Percentiles rank a stretch among this genome's conserved stretches.
Conservation (phyloP, 2,888 invertebrate genomes). For the Drosophila maculinotata region DNA sequence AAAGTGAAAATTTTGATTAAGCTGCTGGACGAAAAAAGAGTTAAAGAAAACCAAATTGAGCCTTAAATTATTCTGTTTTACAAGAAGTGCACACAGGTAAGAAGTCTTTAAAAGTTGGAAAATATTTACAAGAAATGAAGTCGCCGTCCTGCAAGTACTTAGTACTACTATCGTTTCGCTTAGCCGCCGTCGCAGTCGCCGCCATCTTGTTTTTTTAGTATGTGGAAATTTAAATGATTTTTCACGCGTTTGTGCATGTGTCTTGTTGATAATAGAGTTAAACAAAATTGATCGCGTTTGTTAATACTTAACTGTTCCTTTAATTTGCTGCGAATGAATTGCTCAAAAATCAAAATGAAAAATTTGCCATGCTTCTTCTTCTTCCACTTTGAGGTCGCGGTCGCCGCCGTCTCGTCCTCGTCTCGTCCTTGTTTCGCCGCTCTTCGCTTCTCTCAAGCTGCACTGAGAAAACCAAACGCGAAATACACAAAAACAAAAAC, state of each 20-base stretch:
- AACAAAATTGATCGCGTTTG: conserved; percentile 53
- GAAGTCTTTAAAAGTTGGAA: conserved; percentile 43
- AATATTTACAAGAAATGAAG: conserved; percentile 33
- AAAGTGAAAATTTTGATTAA: conserved; percentile 8
- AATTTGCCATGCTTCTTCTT: conserved; percentile 57
- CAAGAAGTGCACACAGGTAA: conserved; percentile 58
- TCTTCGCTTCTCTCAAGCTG: conserved; percentile 33
- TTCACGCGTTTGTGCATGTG: conserved; percentile 53
- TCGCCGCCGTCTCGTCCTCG: conserved; percentile 50
- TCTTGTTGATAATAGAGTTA: conserved; percentile 22
- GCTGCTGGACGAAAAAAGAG: conserved; percentile 5
- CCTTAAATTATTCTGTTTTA: conserved; percentile 30
- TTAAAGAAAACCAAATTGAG: conserved; percentile 11
- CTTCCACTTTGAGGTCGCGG: conserved; percentile 68
- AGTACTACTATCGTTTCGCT: conserved; percentile 36
- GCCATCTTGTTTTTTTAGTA: conserved; percentile 69
- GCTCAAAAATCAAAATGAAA: conserved; percentile 44
- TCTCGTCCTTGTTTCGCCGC: conserved; percentile 37
- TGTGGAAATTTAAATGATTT: conserved; percentile 44
- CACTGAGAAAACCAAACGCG: conserved; percentile 42
- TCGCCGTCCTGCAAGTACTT: conserved; percentile 42
- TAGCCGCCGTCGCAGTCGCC: conserved; percentile 60
- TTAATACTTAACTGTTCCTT: conserved; percentile 21
- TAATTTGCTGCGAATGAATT: conserved; percentile 44
- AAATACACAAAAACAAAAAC: conserved; percentile 17